These are phyloP conservation scores for Xenopus petersii DNA, from an alignment of 2,797 vertebrate species.

Conservation along the genomic window DNA sequence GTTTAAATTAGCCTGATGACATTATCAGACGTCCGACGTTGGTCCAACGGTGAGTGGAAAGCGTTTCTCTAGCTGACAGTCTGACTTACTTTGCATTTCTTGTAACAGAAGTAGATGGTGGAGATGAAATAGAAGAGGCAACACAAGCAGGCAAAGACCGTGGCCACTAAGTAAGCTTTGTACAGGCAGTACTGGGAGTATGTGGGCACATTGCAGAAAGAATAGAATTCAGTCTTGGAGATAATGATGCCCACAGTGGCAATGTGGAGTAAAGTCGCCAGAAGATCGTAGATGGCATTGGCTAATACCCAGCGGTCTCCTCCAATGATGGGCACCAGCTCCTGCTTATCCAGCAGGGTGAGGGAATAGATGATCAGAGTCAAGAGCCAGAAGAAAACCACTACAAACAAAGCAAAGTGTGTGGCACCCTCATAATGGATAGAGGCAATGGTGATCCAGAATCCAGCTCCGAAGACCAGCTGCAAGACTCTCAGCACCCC, in stretches of 20 bases:
- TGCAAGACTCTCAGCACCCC: conserved; percentile 81
- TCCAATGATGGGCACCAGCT: conserved; percentile 85
- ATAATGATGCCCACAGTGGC: conserved; percentile 84
- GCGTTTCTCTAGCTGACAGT: conserved; percentile 67
- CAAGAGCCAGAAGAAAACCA: conserved; percentile 92
- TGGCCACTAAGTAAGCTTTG: conserved; percentile 81
- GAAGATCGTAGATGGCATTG: conserved; percentile 79
- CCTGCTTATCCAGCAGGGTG: conserved; percentile 87
- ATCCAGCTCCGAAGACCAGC: conserved; percentile 79
- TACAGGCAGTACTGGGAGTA: conserved; percentile 83
- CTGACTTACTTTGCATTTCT: conserved; percentile 75
- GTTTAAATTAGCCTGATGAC: no score
- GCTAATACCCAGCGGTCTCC: conserved; percentile 82
- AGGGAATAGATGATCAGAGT: conserved; percentile 85
- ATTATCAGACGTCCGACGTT: no score
- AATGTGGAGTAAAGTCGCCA: conserved; percentile 76
- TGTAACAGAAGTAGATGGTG: conserved; percentile 71
- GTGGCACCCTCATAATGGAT: conserved; percentile 87
- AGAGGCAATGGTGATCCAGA: conserved; percentile 90
- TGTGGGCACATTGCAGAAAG: conserved; percentile 82
- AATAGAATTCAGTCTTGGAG: conserved; percentile 73
- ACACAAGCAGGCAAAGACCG: conserved; percentile 80
- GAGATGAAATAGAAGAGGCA: conserved; percentile 78
- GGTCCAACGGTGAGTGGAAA: not conserved
- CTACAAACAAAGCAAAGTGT: conserved; percentile 92